Evolutionary conservation across 2,113 vertebrate genomes (phyloP).

Genomic region (Megalops atlanticus): DNA sequence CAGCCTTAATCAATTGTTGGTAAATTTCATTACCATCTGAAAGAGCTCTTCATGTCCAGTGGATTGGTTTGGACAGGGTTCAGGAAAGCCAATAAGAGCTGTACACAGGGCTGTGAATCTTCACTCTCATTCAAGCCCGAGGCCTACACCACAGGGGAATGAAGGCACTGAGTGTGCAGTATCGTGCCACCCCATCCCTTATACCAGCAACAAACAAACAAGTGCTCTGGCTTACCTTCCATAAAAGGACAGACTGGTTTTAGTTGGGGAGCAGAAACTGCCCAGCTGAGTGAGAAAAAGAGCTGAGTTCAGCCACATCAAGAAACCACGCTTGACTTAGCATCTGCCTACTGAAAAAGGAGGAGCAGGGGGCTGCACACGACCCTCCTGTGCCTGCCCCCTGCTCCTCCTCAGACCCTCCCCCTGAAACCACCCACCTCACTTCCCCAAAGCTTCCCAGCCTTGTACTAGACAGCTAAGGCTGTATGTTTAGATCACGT

Average conservation of each 20-base stretch:
- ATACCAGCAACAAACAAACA: neutral
- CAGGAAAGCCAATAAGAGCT: conserved; percentile 12
- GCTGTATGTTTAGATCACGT: too few relatives aligned
- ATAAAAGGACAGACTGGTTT: neutral
- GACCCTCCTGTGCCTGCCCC: neutral
- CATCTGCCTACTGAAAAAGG: neutral
- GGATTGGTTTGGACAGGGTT: neutral
- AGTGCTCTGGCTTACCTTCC: neutral
- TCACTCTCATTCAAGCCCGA: neutral
- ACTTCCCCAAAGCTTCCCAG: too few relatives aligned
- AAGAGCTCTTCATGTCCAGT: conserved; percentile 8
- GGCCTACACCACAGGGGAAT: neutral
- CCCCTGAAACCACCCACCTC: too few relatives aligned
- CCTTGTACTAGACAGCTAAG: too few relatives aligned
- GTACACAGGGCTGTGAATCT: conserved; percentile 9
- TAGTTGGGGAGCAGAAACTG: neutral
- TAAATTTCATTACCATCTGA: conserved; percentile 6
- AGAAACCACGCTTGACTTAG: neutral
- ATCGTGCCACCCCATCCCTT: neutral
- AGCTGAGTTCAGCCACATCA: neutral
- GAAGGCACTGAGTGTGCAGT: neutral
- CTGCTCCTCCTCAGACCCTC: neutral
- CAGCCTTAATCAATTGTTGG: conserved; percentile 7
- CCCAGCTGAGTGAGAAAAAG: neutral
- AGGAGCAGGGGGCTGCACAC: too few relatives aligned